A percentile compares a stretch with the other conserved stretches of the same genome.
Evolutionary conservation across 2,797 vertebrate species (phyloP).

Genomic region (Strix occidentalis): DNA sequence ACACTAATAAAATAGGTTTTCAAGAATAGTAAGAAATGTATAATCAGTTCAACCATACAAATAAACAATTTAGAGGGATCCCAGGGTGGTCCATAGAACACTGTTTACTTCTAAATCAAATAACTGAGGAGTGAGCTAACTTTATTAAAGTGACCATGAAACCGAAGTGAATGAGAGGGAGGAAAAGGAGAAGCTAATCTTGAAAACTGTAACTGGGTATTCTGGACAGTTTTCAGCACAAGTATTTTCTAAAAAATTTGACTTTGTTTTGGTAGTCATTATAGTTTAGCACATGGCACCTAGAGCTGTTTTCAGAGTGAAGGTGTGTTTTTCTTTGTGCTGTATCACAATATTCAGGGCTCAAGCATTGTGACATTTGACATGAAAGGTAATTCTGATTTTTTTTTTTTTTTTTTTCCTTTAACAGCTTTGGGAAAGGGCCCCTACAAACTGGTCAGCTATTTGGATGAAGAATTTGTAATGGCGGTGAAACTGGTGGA

Average conservation of each 20-base stretch:
- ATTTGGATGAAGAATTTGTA: slow-evolving; percentile 72
- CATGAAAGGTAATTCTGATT: not conserved
- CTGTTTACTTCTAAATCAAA: not conserved
- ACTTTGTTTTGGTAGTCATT: not conserved
- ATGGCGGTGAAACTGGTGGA: slow-evolving; percentile 76
- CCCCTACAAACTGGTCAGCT: slow-evolving; percentile 85
- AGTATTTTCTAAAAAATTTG: not conserved
- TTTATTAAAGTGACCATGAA: not conserved
- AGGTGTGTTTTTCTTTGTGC: not conserved
- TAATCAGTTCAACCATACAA: not conserved
- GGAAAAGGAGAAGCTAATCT: not conserved
- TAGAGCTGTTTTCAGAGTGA: not conserved
- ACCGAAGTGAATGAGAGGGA: not conserved
- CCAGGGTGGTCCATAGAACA: not conserved
- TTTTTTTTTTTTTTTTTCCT: slow-evolving; percentile 9
- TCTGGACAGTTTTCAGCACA: not conserved
- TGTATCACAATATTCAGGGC: not conserved
- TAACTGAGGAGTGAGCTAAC: not conserved
- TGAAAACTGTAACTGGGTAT: not conserved
- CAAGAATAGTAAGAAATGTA: not conserved
- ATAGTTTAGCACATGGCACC: not conserved
- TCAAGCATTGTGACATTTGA: not conserved
- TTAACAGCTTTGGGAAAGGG: slow-evolving; percentile 91
- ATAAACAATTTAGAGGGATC: not conserved
- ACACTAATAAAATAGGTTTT: not conserved